Evolutionary conservation across 2,888 invertebrate species (phyloP).

Genomic region (Argyresthia albistria): DNA sequence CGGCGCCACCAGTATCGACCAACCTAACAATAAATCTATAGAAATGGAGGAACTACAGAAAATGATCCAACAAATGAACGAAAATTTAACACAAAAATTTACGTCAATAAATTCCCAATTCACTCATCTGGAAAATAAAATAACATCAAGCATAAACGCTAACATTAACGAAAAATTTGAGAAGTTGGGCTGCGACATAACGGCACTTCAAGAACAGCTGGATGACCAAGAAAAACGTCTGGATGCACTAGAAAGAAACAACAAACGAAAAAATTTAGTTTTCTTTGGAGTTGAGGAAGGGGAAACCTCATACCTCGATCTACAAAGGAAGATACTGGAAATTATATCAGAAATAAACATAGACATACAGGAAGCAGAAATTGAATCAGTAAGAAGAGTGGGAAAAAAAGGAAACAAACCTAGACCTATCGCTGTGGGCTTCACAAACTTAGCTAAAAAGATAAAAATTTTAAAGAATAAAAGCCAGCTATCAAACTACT

Average conservation of each 20-base stretch:
- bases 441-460: not conserved
- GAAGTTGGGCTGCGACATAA: too few relatives aligned
- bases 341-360: not conserved
- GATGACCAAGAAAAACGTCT: not conserved
- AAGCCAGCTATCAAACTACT: not conserved
- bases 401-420: not conserved
- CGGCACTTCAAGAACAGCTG: not conserved
- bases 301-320: not conserved
- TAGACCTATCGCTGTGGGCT: not conserved
- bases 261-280: not conserved
- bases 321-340: not conserved
- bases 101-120: not conserved
- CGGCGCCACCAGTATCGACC: too few relatives aligned
- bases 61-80: not conserved
- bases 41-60: not conserved
- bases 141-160: too few relatives aligned
- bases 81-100: not conserved
- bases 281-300: not conserved
- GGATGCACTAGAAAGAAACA: not conserved
- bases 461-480: not conserved
- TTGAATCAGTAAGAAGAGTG: not conserved
- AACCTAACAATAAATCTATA: not conserved
- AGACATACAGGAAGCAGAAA: not conserved
- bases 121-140: too few relatives aligned
- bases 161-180: too few relatives aligned